Conservation (phyloP, 1,140 invertebrate genomes). For the Drosophila busckii region DNA sequence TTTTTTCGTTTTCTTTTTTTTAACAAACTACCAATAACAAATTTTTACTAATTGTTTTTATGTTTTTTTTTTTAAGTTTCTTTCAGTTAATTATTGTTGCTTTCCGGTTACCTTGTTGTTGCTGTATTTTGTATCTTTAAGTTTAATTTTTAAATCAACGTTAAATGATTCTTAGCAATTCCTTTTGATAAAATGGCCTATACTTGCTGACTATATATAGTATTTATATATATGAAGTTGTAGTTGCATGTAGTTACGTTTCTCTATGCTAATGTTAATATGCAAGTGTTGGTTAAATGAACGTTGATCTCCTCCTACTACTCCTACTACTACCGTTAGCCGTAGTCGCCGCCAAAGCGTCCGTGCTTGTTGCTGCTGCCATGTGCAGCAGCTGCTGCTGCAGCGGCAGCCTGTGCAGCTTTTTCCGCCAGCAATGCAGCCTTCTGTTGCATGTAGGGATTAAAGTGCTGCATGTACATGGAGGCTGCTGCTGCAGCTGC, state of each 20-base stretch:
- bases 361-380: slow-evolving; percentile 46
- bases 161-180: slow-evolving; percentile 59
- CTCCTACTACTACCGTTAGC: slow-evolving; percentile 33
- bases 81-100: slow-evolving; percentile 65
- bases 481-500: slow-evolving; percentile 59
- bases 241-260: no score
- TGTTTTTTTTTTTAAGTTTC: slow-evolving; percentile 18
- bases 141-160: slow-evolving; percentile 52
- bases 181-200: slow-evolving; percentile 64
- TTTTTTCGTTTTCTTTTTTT: slow-evolving; percentile 41
- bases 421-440: slow-evolving; percentile 58
- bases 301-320: background rate
- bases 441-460: slow-evolving; percentile 69
- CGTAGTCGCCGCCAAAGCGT: slow-evolving; percentile 60
- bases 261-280: slow-evolving; percentile 40
- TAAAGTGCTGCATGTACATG: slow-evolving; percentile 72
- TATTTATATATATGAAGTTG: slow-evolving; percentile 35
- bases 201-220: slow-evolving; percentile 48
- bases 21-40: slow-evolving; percentile 77
- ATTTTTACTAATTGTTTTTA: slow-evolving; percentile 71
- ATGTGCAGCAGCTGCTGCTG: slow-evolving; percentile 30
- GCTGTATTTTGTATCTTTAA: slow-evolving; percentile 35
- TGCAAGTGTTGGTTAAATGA: slow-evolving; percentile 39
- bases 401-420: slow-evolving; percentile 49
- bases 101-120: slow-evolving; percentile 68